Evolutionary conservation across 2,888 invertebrate genomes (phyloP).

Genomic region (Idaea straminata): DNA sequence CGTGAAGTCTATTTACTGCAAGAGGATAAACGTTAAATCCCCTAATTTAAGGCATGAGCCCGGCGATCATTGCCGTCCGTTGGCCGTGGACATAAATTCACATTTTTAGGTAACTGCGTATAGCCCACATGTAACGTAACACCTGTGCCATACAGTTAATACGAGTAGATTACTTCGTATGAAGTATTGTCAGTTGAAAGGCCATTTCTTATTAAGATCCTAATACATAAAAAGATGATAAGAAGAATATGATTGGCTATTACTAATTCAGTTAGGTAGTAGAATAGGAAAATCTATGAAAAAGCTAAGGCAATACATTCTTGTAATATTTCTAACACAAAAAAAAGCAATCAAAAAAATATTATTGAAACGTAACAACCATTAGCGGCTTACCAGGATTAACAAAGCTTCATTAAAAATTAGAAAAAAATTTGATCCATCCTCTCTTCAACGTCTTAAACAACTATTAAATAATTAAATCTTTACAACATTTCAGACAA

Average conservation of each 20-base stretch:
- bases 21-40: slow-evolving; percentile 73
- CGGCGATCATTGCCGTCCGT: slow-evolving; percentile 72
- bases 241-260: not conserved
- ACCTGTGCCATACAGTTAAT: slow-evolving; percentile 54
- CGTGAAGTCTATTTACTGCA: slow-evolving; percentile 68
- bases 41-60: slow-evolving; percentile 76
- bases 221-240: too few species aligned
- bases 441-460: not conserved
- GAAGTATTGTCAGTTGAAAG: not conserved
- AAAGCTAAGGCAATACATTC: not conserved
- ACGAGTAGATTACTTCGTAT: not conserved
- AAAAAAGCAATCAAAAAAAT: slow-evolving; percentile 9
- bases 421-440: slow-evolving; percentile 1
- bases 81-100: slow-evolving; percentile 71
- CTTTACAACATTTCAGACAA: not conserved
- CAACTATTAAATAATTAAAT: not conserved
- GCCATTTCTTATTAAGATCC: not conserved
- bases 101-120: slow-evolving; percentile 70
- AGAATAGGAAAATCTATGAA: not conserved
- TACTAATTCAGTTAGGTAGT: not conserved
- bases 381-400: slow-evolving; percentile 21
- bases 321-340: not conserved
- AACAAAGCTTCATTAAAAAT: slow-evolving; percentile 13
- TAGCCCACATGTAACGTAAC: slow-evolving; percentile 39
- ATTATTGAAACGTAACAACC: slow-evolving; percentile 14